A percentile compares a stretch with the other conserved stretches of the same genome.
Conservation (phyloP, 23 tunicate species). For the Ciona savignyi region DNA sequence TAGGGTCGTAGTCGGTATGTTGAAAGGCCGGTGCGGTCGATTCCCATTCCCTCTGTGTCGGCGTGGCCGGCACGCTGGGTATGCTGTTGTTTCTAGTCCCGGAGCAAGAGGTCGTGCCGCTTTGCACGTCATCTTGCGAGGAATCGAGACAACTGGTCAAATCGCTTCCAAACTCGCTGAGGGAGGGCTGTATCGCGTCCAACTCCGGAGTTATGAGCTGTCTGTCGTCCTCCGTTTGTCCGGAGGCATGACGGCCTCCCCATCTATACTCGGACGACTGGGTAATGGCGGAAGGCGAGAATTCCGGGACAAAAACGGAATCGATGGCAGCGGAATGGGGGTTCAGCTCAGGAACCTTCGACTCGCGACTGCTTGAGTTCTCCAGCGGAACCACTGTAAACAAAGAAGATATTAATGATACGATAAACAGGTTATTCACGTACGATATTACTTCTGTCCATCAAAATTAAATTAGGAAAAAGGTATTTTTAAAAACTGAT, state of each 20-base stretch:
- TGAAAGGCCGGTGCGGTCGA: no score
- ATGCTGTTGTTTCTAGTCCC: no score
- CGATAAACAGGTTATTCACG: no score
- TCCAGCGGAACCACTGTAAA: slow-evolving; percentile 69
- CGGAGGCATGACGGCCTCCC: slow-evolving; percentile 21
- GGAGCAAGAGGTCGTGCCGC: no score
- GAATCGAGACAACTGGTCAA: not conserved
- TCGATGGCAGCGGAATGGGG: not conserved
- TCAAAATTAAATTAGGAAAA: no score
- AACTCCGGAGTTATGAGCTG: slow-evolving; percentile 37
- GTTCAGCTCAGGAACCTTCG: slow-evolving; percentile 71
- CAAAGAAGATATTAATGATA: no score
- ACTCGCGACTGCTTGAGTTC: slow-evolving; percentile 55
- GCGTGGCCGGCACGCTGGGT: no score
- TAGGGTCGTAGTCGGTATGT: no score
- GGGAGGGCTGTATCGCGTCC: slow-evolving; percentile 1
- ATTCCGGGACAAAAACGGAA: slow-evolving; percentile 4
- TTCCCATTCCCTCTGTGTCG: no score
- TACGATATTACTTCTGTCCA: no score
- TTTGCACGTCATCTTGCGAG: no score
- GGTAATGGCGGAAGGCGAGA: slow-evolving; percentile 28
- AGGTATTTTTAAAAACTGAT: no score
- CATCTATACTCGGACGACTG: slow-evolving; percentile 9
- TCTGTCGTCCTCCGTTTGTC: slow-evolving; percentile 33
- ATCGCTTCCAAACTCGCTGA: not conserved